Conservation (phyloP, 1,140 invertebrate genomes). For the Thaumetopoea pityocampa region DNA sequence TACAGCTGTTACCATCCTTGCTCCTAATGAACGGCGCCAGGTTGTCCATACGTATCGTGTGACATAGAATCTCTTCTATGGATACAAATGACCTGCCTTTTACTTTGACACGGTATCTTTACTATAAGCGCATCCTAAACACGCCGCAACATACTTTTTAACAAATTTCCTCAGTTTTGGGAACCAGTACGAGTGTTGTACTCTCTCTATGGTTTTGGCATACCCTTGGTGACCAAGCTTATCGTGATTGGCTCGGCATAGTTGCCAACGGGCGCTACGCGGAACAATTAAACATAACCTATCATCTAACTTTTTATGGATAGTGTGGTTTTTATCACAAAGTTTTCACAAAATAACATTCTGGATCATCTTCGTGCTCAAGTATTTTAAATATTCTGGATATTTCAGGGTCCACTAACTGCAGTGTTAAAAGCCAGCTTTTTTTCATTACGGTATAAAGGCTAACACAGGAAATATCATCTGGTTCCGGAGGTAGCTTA, state of each 20-base stretch:
- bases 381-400: conserved; percentile 28
- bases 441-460: too few relatives aligned
- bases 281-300: conserved; percentile 22
- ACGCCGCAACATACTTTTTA: conserved; percentile 28
- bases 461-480: not conserved
- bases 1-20: conserved; percentile 16
- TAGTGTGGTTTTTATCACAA: conserved; percentile 19
- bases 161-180: conserved; percentile 26
- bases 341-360: conserved; percentile 29
- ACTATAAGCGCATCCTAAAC: conserved; percentile 31
- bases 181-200: conserved; percentile 29
- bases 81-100: conserved; percentile 19
- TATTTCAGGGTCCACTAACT: too few relatives aligned
- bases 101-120: conserved; percentile 18
- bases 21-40: conserved; percentile 25
- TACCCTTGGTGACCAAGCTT: conserved; percentile 27
- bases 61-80: conserved; percentile 21
- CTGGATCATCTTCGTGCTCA: conserved; percentile 15
- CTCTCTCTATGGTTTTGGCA: conserved; percentile 25
- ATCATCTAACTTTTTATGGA: conserved; percentile 14
- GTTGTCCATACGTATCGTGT: conserved; percentile 28
- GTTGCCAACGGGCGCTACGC: conserved; percentile 16
- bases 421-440: too few relatives aligned
- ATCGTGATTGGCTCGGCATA: conserved; percentile 26
- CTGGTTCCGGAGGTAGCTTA: conserved; percentile 2